Conservation (phyloP, 2,113 vertebrate genomes). For the Hippopotamus amphibius region DNA sequence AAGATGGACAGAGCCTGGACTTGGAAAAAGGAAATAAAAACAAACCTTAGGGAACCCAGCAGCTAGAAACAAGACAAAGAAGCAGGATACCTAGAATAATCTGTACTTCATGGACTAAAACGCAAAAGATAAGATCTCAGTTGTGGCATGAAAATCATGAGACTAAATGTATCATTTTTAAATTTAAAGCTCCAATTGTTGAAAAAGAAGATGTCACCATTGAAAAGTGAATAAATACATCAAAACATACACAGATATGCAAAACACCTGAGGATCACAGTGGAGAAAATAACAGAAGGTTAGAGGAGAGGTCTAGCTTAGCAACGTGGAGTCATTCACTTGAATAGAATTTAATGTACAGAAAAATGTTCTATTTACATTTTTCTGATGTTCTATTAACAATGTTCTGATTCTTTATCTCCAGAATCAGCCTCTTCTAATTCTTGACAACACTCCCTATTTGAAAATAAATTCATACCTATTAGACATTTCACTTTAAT, state of each 20-base stretch:
- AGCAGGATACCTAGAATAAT: neutral
- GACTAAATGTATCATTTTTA: neutral
- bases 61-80: neutral
- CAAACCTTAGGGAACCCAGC: neutral
- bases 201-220: neutral
- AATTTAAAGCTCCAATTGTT: neutral
- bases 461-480: neutral
- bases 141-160: neutral
- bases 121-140: neutral
- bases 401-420: neutral
- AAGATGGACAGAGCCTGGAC: neutral
- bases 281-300: neutral
- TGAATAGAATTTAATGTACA: neutral
- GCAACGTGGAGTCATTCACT: neutral
- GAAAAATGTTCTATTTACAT: neutral
- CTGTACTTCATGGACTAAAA: neutral
- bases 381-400: too few relatives aligned
- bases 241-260: neutral
- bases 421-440: neutral
- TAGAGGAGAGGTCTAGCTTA: neutral
- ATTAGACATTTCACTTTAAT: neutral
- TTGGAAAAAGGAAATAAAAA: neutral
- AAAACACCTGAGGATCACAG: neutral
- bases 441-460: neutral
- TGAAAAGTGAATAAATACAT: neutral